Base-by-base conservation (phyloP, 2,797 vertebrate species). In the Gymnodraco acuticeps region DNA sequence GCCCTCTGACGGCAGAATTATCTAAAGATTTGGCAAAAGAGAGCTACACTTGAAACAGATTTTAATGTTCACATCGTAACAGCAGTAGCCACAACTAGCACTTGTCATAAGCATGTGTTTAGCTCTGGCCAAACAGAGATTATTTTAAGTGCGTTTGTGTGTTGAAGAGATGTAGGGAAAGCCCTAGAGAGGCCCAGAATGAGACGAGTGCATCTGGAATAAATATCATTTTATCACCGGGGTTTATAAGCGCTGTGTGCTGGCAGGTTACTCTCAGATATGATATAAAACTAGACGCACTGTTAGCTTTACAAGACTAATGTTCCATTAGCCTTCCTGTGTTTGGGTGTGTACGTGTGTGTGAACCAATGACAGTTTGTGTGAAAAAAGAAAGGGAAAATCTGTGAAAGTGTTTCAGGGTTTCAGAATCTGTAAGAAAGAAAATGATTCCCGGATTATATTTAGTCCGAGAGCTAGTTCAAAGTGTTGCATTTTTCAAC, bases 261-360 rank as follows among this genome's bases (percentile, higher is more conserved):
- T 90, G 89, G 85, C 85, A 91, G 88, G 88, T 90, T 87, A 84
- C 82, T 67, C 87, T 92, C 86, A 88, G 81, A 90, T 88, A 88
- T 87, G 80, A 62, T 70, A 88, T 88, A 86, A 91, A 92, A 90
- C 63, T 82, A 64, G 85, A 88, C 60, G 77, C 85, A 50, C 82
- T 77, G 91, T 91, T 89, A 87, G 84, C 83, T 92, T 89, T 89
- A 90, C 74, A 87, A 89, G 87, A 84, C 72, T 73, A 83, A 80
- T 75, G 77, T 89, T 88, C 90, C 84, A 88, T 91, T 86, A 86
- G 83, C 56, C 42, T 85, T 55, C 74, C 73, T 68, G 33, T 77
- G 13, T 70, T 4, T 59, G 46, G 78, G 51, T 73, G 73, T 75
- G 45, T 67, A 43, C 19, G 46, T 62, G 60, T 47, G 43, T 64